Conservation (phyloP, 1,140 invertebrate species). For the Papilio aristodemus region DNA sequence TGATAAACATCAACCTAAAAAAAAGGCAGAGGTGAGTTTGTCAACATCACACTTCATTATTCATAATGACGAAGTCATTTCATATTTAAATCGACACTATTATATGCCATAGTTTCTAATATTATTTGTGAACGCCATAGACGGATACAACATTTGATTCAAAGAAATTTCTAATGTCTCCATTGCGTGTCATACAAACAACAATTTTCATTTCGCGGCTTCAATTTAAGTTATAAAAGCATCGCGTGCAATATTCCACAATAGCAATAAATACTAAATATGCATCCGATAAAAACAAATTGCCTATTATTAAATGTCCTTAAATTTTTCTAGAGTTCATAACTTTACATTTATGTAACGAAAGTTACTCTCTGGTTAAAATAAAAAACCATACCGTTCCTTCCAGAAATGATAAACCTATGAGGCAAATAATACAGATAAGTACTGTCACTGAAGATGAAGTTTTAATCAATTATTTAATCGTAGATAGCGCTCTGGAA, state of each 20-base stretch:
- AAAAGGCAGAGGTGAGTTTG: too few relatives aligned
- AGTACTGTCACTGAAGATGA: too few relatives aligned
- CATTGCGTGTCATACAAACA: constrained; percentile 33
- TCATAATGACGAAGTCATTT: not conserved
- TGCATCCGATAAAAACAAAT: constrained; percentile 28
- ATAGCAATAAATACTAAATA: constrained; percentile 34
- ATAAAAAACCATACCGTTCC: too few relatives aligned
- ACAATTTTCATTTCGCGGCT: constrained; percentile 30
- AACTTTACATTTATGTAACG: not conserved
- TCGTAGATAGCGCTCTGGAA: too few relatives aligned
- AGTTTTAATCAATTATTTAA: too few relatives aligned
- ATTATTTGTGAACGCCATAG: not conserved
- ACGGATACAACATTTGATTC: constrained; percentile 18
- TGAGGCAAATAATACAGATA: too few relatives aligned
- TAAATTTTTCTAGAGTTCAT: constrained; percentile 17
- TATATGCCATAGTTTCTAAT: not conserved
- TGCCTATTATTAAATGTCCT: constrained; percentile 23
- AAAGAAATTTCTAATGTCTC: constrained; percentile 34
- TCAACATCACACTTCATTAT: too few relatives aligned
- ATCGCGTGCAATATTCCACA: constrained; percentile 26
- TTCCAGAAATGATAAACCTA: too few relatives aligned
- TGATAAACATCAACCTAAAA: too few relatives aligned
- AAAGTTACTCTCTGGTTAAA: too few relatives aligned
- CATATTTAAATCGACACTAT: not conserved
- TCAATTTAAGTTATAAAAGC: constrained; percentile 30